Conservation (phyloP, 2,888 invertebrate genomes). For the Thymelicus lineola region DNA sequence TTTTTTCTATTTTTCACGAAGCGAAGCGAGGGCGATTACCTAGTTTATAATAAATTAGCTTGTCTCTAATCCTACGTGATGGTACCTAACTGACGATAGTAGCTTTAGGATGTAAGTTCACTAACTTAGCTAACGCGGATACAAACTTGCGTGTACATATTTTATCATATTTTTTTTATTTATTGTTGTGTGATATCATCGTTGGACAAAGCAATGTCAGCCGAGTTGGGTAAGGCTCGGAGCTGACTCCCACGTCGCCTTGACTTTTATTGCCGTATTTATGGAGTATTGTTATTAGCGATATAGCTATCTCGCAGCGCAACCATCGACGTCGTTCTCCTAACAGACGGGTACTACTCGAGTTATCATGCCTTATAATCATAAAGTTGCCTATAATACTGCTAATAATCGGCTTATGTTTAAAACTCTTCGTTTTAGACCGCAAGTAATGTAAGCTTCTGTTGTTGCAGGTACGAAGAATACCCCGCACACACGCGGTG, state of each 20-base stretch:
- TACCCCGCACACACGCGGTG: too few species aligned
- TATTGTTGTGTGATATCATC: not conserved
- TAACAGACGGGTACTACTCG: conserved; percentile 12
- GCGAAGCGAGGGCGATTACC: too few species aligned
- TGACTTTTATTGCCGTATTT: conserved; percentile 32
- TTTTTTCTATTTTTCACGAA: too few species aligned
- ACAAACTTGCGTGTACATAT: too few species aligned
- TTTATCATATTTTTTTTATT: too few species aligned
- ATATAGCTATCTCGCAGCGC: conserved; percentile 24
- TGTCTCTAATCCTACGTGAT: too few species aligned
- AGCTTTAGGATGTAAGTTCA: too few species aligned
- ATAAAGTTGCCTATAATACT: conserved; percentile 16
- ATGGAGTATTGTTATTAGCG: conserved; percentile 22
- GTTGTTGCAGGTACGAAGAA: conserved; percentile 9
- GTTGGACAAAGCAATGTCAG: conserved; percentile 8
- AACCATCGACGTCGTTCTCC: conserved; percentile 1
- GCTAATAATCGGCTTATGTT: conserved; percentile 3
- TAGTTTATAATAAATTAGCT: too few species aligned
- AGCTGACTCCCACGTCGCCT: conserved; percentile 24
- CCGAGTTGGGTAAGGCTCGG: conserved; percentile 6
- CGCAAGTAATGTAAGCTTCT: not conserved
- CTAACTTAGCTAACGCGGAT: too few species aligned
- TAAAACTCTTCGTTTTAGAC: too few species aligned
- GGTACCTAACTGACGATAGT: too few species aligned
- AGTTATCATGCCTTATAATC: conserved; percentile 29